These are phyloP conservation scores for Triplophysa rosa DNA, from an alignment of 2,113 vertebrate genomes.

Conservation along the genomic window DNA sequence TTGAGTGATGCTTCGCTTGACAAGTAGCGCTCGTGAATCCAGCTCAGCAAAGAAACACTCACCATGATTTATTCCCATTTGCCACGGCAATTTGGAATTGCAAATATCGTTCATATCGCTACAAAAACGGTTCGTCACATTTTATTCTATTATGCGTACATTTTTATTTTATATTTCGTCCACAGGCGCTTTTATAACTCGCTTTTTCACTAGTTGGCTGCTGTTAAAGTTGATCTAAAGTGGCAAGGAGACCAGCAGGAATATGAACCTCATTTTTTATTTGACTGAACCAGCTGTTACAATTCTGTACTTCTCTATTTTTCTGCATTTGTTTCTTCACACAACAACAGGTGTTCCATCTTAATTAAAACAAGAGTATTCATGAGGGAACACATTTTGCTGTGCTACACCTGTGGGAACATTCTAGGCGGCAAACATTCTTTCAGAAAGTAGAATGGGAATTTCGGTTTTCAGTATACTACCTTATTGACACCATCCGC, in stretches of 20 bases:
- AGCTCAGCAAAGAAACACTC: not conserved
- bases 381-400: not conserved
- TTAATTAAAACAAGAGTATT: not conserved
- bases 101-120: not conserved
- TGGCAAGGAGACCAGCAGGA: not conserved
- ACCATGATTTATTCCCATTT: constrained; percentile 52
- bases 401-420: not conserved
- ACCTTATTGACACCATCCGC: constrained; percentile 98
- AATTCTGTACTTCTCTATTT: not conserved
- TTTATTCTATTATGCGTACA: not conserved
- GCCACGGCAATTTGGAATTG: constrained; percentile 17
- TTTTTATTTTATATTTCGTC: not conserved
- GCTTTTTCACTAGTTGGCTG: not conserved
- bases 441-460: too few relatives aligned
- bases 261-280: constrained; percentile 1
- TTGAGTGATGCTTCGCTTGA: constrained; percentile 18
- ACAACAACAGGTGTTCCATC: not conserved
- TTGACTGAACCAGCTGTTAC: constrained; percentile 28
- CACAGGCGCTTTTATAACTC: constrained; percentile 44
- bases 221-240: constrained; percentile 25
- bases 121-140: not conserved
- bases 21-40: constrained; percentile 51
- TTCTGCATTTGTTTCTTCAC: not conserved
- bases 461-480: constrained; percentile 27
- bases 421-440: too few relatives aligned